phyloP scores from a whole-genome alignment of 2,113 vertebrate genomes.

The Naja naja region DNA sequence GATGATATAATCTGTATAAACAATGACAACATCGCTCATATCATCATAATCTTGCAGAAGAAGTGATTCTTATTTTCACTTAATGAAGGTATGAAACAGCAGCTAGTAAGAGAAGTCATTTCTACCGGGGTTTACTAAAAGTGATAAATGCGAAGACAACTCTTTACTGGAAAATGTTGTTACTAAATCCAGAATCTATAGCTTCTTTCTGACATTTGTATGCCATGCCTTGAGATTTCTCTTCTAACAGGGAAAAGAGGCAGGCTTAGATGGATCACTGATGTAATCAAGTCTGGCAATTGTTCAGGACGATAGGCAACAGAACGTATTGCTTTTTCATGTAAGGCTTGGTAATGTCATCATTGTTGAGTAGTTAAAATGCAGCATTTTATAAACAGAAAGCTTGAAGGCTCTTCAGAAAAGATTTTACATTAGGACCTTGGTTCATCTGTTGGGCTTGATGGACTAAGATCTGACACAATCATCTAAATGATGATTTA shows the following conservation, averaged over 20 bases:
- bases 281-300: constrained; percentile 62
- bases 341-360: constrained; percentile 53
- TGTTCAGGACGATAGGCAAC: constrained; percentile 40
- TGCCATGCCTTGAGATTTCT: constrained; percentile 52
- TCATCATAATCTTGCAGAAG: not conserved
- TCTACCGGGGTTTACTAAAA: constrained; percentile 34
- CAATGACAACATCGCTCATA: not conserved
- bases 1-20: not conserved
- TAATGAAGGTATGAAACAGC: constrained; percentile 18
- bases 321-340: constrained; percentile 50
- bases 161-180: constrained; percentile 39
- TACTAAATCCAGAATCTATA: constrained; percentile 34
- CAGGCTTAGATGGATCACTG: constrained; percentile 51
- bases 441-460: constrained; percentile 56
- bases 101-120: constrained; percentile 41
- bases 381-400: constrained; percentile 60
- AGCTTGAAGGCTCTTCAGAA: constrained; percentile 51
- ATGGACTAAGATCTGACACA: constrained; percentile 58
- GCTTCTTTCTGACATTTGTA: constrained; percentile 42
- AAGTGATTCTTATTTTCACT: not conserved
- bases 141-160: constrained; percentile 36
- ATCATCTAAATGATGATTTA: constrained; percentile 65
- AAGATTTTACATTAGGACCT: constrained; percentile 53
- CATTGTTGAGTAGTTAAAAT: constrained; percentile 59
- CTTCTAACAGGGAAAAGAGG: constrained; percentile 60